phyloP scores from a whole-genome alignment of 2,113 vertebrate genomes.

The Cettia cetti region DNA sequence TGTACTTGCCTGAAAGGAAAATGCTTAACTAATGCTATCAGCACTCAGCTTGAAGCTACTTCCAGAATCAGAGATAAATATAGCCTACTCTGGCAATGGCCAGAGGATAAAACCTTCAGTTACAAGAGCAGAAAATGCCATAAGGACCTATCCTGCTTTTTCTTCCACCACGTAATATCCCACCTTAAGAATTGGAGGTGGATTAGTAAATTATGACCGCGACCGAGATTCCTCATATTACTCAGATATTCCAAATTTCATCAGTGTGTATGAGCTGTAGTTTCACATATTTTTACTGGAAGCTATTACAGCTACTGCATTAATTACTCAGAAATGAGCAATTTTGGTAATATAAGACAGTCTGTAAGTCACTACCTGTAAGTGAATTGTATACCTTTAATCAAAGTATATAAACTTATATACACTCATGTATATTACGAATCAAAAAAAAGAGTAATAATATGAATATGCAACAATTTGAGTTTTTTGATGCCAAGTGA shows the following conservation, averaged over 20 bases:
- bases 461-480: not conserved
- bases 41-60: not conserved
- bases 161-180: not conserved
- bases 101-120: not conserved
- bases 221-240: not conserved
- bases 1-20: not conserved
- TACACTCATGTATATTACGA: not conserved
- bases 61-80: not conserved
- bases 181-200: not conserved
- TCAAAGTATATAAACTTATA: not conserved
- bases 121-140: not conserved
- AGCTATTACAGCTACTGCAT: not conserved
- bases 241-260: not conserved
- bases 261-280: not conserved
- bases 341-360: not conserved
- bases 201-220: not conserved
- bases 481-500: not conserved
- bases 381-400: not conserved
- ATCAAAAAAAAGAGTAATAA: not conserved
- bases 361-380: not conserved
- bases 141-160: not conserved
- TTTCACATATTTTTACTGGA: not conserved
- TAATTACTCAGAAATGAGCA: not conserved
- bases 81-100: not conserved
- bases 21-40: not conserved